A percentile compares a stretch with the other conserved stretches of the same genome.
phyloP scores from a whole-genome alignment of 2,113 vertebrate genomes.

The Hippocampus comes region DNA sequence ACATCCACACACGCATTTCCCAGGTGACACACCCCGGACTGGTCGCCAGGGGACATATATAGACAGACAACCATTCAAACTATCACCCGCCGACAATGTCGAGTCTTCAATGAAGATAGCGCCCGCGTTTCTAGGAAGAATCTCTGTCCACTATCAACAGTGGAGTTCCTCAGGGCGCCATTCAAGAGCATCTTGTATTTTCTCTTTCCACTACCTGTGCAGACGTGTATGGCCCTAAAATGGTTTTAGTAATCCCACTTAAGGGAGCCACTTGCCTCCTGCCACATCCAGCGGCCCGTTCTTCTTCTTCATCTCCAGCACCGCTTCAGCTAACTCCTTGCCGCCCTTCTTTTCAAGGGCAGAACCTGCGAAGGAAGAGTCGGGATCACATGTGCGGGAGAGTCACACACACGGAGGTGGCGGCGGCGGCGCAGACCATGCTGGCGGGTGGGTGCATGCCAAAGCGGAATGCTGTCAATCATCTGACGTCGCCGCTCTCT shows the following conservation, averaged over 20 bases:
- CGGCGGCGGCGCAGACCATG: constrained; percentile 27
- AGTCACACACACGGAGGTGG: not conserved
- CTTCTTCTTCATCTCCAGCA: constrained; percentile 92
- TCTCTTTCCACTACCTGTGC: no score
- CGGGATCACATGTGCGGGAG: constrained; percentile 17
- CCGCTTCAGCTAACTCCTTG: constrained; percentile 90
- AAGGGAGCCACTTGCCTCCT: constrained; percentile 76
- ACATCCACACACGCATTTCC: no score
- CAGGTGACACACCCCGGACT: no score
- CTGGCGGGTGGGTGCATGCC: constrained; percentile 18
- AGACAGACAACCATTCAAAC: no score
- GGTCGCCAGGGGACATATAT: no score
- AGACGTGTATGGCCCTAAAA: no score
- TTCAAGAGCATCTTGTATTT: no score
- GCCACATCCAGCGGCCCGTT: constrained; percentile 93
- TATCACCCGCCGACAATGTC: no score
- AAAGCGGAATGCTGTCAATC: not conserved
- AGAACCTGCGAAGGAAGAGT: constrained; percentile 74
- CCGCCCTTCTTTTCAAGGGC: constrained; percentile 97
- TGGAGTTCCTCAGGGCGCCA: no score
- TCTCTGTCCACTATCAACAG: no score
- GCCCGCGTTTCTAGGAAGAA: no score
- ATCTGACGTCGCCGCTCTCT: constrained; percentile 22
- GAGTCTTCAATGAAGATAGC: no score
- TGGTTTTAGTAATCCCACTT: not conserved